Base-by-base conservation (phyloP, 2,888 invertebrate species). In the Chloroclystis v-ata region DNA sequence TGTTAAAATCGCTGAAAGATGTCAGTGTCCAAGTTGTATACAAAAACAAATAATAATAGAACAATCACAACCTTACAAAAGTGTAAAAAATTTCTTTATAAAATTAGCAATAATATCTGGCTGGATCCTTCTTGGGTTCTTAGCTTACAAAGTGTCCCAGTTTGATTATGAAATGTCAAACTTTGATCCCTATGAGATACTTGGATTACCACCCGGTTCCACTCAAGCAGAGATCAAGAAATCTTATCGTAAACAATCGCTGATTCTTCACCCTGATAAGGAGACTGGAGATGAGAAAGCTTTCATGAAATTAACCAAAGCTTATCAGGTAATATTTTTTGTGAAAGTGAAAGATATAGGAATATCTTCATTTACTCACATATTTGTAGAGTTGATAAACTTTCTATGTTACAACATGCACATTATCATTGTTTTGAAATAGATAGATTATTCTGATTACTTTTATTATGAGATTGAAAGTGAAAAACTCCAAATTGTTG, bases 121-220 rank as follows among this genome's bases (percentile, higher is more conserved):
- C 63, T 97, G 97, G 97, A 84, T 92, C 12, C 77, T 94, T 41
- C 90, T 97, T 61, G 90, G 92, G 44, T 91, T 96, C 52, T 85
- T 97, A 62, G 94, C 96, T 1, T 96, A 96, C 74, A 96, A 96
- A 89, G 96, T 97, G 28, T 97, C 97, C 0, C 96, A 97, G 78
- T 97, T 98, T 86, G 98, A 99, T 76, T 96, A 97, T 85, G 98
- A 99, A 88, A 96, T 97, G 93, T 95, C 97, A 5, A 99, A 98
- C 78, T 99, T 99, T 88, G 99, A 99, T 90, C 99, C 99, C 0
- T 99, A 97, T 86, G 96, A 96, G 75, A 98, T 99, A 71, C 89
- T 99, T 49, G 95, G 94, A 37, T 90, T 99, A 57, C 95, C 97
- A 43, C 90, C 94, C 52, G 96, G 95, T 44, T 92, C 99, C 10